Percentiles rank a stretch among this genome's conserved stretches.
These are phyloP conservation scores for Protonemura montana DNA, from an alignment of 2,888 invertebrate species.

Conservation along the genomic window DNA sequence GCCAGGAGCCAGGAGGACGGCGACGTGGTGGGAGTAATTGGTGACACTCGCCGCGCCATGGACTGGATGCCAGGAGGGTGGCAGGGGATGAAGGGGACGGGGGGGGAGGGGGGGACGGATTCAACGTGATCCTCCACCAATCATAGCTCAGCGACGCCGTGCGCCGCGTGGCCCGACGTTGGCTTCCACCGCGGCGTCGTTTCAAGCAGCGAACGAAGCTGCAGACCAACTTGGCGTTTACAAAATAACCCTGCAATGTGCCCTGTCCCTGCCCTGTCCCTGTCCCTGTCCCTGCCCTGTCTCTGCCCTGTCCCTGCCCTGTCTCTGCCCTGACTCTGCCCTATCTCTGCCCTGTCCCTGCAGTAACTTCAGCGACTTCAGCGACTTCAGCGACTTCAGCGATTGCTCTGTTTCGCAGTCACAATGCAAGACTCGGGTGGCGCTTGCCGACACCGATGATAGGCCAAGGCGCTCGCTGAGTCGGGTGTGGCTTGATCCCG, in stretches of 20 bases:
- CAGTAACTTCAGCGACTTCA: too few relatives aligned
- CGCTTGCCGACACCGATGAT: too few relatives aligned
- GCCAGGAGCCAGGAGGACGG: not conserved
- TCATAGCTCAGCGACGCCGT: not conserved
- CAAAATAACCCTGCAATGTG: too few relatives aligned
- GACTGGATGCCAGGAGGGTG: too few relatives aligned
- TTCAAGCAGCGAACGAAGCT: too few relatives aligned
- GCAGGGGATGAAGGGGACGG: not conserved
- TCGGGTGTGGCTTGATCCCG: constrained; percentile 43
- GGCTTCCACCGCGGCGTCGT: too few relatives aligned
- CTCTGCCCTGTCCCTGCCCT: too few relatives aligned
- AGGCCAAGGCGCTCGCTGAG: too few relatives aligned
- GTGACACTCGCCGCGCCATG: not conserved
- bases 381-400: too few relatives aligned
- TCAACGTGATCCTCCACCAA: constrained; percentile 25
- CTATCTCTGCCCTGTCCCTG: not conserved
- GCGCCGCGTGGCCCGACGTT: not conserved
- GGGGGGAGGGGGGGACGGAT: not conserved
- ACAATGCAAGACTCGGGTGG: too few relatives aligned
- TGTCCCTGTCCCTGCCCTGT: not conserved
- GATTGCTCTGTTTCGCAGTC: too few relatives aligned
- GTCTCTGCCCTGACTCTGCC: not conserved
- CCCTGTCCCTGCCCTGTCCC: not conserved
- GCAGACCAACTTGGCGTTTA: too few relatives aligned
- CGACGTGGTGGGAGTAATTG: constrained; percentile 15